phyloP scores from a whole-genome alignment of 2,113 vertebrate genomes.

The Ancistrus triradiatus region DNA sequence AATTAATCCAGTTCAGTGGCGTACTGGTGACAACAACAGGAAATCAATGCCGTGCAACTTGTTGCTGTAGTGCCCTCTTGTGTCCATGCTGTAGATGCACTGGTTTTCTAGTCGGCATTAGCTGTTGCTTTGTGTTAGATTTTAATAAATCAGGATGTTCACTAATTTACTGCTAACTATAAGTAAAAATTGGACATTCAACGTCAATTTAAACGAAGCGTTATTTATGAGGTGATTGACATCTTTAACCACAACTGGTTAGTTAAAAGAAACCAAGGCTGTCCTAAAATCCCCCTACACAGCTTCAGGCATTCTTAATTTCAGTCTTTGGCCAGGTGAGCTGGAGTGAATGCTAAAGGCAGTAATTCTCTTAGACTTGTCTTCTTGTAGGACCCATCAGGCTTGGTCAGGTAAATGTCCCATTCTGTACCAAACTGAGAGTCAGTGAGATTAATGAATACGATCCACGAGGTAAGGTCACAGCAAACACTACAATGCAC shows the following conservation, averaged over 20 bases:
- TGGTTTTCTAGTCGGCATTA: not conserved
- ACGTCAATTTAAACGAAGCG: not conserved
- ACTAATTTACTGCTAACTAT: not conserved
- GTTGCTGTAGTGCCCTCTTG: slow-evolving; percentile 5
- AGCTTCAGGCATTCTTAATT: not conserved
- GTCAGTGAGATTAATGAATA: not conserved
- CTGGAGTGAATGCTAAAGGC: slow-evolving; percentile 77
- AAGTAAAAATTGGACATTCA: not conserved
- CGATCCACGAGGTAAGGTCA: not conserved
- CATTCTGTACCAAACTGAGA: slow-evolving; percentile 83
- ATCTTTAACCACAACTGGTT: too few relatives aligned
- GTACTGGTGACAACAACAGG: not conserved
- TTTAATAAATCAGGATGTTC: not conserved
- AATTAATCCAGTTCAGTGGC: not conserved
- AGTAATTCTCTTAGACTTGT: slow-evolving; percentile 80
- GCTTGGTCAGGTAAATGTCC: slow-evolving; percentile 81
- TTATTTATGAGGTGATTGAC: too few relatives aligned
- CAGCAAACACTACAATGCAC: not conserved
- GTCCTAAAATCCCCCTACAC: too few relatives aligned
- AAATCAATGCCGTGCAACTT: not conserved
- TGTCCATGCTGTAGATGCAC: not conserved
- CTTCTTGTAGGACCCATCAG: slow-evolving; percentile 74
- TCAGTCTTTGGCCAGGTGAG: slow-evolving; percentile 66
- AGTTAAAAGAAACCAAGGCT: too few relatives aligned
- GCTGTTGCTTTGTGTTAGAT: not conserved